Percentiles rank a stretch among this genome's conserved stretches.
Evolutionary conservation across 2,113 vertebrate species (phyloP).

Genomic region (Murina feae): DNA sequence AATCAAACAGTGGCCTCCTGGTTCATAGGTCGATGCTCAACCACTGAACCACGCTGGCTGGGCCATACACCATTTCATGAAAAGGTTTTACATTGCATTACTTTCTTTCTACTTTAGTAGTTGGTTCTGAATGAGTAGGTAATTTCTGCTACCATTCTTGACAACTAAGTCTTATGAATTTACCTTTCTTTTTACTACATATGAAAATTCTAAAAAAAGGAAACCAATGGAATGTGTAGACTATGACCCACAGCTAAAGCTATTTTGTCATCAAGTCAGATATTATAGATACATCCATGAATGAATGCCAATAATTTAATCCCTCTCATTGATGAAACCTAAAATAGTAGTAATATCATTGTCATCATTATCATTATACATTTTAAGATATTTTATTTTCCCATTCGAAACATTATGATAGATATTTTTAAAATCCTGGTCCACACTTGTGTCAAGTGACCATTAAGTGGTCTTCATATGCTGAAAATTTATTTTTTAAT

Average conservation of each 20-base stretch:
- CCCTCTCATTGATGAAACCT: neutral
- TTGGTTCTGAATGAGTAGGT: neutral
- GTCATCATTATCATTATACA: neutral
- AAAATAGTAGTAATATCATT: neutral
- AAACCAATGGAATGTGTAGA: neutral
- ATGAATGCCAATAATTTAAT: neutral
- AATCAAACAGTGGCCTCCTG: too few species aligned
- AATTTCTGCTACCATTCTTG: neutral
- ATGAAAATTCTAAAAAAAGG: neutral
- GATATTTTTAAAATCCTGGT: constrained; percentile 8
- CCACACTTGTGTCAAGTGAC: neutral
- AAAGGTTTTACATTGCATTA: constrained; percentile 35
- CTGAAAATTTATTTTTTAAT: neutral
- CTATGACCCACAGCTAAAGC: neutral
- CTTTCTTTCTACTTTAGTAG: neutral
- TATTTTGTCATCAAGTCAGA: neutral
- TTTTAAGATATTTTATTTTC: constrained; percentile 13
- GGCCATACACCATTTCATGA: neutral
- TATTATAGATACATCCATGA: neutral
- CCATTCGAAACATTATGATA: neutral
- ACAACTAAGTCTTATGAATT: constrained; percentile 17
- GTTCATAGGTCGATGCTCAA: too few species aligned
- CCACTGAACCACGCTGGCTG: too few species aligned
- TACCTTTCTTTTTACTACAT: constrained; percentile 8
- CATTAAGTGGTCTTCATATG: neutral